A percentile compares a stretch with the other conserved stretches of the same genome.
phyloP scores from a whole-genome alignment of 35 echinoderm and acorn worm genomes.

The Ptychodera flava region DNA sequence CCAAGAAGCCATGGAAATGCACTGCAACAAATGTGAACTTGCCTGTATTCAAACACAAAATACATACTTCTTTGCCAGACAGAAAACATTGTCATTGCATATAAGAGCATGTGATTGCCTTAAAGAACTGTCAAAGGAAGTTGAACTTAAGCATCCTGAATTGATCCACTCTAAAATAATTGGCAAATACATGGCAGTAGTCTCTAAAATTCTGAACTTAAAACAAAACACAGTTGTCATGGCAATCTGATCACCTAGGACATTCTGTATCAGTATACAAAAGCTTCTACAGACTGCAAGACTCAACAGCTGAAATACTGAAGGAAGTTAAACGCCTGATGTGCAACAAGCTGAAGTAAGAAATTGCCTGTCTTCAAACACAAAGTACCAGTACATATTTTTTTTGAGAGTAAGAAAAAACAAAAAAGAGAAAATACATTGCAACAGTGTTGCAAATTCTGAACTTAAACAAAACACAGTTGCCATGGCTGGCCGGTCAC shows the following conservation, averaged over 20 bases:
- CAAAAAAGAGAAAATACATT: conserved; percentile 8
- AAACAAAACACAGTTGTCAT: not conserved
- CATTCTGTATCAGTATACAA: conserved; percentile 2
- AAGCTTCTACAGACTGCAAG: not conserved
- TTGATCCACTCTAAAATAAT: too few species aligned
- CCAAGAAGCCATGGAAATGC: too few species aligned
- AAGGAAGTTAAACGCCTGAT: not conserved
- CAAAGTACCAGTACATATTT: too few species aligned
- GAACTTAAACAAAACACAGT: not conserved
- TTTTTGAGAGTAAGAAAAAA: too few species aligned
- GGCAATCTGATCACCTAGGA: conserved; percentile 3
- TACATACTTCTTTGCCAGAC: too few species aligned
- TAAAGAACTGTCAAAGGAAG: too few species aligned
- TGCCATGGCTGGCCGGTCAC: conserved; percentile 8
- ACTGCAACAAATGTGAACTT: too few species aligned
- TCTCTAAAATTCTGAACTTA: not conserved
- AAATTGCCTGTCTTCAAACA: too few species aligned
- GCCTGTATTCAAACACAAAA: too few species aligned
- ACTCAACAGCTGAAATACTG: conserved; percentile 3
- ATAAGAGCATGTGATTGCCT: too few species aligned
- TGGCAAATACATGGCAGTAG: conserved; percentile 6
- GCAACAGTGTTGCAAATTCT: not conserved
- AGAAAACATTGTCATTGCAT: too few species aligned
- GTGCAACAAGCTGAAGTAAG: not conserved
- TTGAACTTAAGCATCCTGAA: too few species aligned